Evolutionary conservation across 2,888 invertebrate species (phyloP), one percentile per base, ranked within the genome.

Genomic region (Phortica okadai): DNA sequence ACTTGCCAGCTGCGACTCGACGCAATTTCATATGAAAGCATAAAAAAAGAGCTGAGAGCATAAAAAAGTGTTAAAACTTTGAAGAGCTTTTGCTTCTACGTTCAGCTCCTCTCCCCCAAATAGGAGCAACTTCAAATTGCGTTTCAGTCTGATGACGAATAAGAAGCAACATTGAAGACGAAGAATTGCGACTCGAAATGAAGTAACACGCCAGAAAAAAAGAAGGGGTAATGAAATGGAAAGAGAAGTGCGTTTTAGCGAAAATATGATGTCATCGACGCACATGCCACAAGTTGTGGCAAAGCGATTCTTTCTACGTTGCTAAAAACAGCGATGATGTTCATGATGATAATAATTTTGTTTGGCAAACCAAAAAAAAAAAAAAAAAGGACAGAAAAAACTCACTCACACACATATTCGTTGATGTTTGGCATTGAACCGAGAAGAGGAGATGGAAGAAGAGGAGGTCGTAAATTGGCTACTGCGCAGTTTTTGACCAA

Each of bases 131-230:
- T 33, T 33, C 33, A 33, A 33, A 33, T 33, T 33, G 33, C 33
- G 33, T 33, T 33, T 33, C 33, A 33, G 4, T 33, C 1, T 33
- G 33, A 33, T 5, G 33, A 2, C 33, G 33, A 33, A 33, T 4
- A 33, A 33, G 4, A 5, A 33, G 4, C 33, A 33, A 33, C 33
- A 21, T 21, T 21, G 33, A 33, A 33, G 33, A 4, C 33, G 33
- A 1, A 10, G n/a, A 66, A 74, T 59, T 69, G 50, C 64, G 59
- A 11, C 14, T 50, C 50, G 50, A 74, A 59, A 66, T 50, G 62
- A 67, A 69, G 76, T 77, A 69, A 75, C 74, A 50, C 10, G 11
- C 56, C 54, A 73, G 41, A 45, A 45, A 74, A 62, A 76, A 73
- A 75, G 77, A 80, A 2, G 14, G 10, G 14, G 14, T 33, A 64